Evolutionary conservation across 2,113 vertebrate species (phyloP).

Genomic region (Nerophis lumbriciformis): DNA sequence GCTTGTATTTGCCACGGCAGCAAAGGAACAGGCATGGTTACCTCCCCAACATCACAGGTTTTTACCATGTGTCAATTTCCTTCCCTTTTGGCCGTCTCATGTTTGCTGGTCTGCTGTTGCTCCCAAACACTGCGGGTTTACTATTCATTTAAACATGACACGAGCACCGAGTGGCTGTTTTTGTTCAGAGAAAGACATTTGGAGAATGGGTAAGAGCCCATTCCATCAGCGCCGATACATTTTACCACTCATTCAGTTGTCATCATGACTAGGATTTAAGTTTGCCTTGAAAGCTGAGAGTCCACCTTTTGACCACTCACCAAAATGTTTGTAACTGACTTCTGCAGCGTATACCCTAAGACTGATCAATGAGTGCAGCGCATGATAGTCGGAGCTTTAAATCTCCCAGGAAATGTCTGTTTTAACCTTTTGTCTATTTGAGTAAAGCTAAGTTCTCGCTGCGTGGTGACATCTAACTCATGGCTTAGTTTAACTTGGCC

Average conservation of each 20-base stretch:
- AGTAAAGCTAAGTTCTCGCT: constrained; percentile 10
- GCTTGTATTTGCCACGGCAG: constrained; percentile 90
- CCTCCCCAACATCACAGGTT: constrained; percentile 16
- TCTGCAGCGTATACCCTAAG: constrained; percentile 20
- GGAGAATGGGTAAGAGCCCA: constrained; percentile 55
- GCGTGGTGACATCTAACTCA: constrained; percentile 57
- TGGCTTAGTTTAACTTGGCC: background rate
- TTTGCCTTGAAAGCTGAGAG: constrained; percentile 6
- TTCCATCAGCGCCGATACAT: constrained; percentile 25
- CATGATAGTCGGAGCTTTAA: constrained; percentile 7
- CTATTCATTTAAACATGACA: constrained; percentile 4
- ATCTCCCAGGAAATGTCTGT: background rate
- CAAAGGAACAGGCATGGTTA: constrained; percentile 34
- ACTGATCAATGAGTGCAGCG: constrained; percentile 14
- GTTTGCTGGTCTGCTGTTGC: constrained; percentile 28
- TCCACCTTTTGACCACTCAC: background rate
- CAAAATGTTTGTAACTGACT: constrained; percentile 34
- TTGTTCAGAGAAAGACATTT: constrained; percentile 13
- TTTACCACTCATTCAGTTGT: constrained; percentile 15
- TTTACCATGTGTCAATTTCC: constrained; percentile 37
- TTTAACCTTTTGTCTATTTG: constrained; percentile 24
- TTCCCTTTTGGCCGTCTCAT: constrained; percentile 26
- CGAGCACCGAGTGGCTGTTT: constrained; percentile 15
- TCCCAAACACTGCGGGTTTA: background rate
- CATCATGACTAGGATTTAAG: constrained; percentile 9